Evolutionary conservation across 2,888 invertebrate species (phyloP).

Genomic region (Campoplex capitator): DNA sequence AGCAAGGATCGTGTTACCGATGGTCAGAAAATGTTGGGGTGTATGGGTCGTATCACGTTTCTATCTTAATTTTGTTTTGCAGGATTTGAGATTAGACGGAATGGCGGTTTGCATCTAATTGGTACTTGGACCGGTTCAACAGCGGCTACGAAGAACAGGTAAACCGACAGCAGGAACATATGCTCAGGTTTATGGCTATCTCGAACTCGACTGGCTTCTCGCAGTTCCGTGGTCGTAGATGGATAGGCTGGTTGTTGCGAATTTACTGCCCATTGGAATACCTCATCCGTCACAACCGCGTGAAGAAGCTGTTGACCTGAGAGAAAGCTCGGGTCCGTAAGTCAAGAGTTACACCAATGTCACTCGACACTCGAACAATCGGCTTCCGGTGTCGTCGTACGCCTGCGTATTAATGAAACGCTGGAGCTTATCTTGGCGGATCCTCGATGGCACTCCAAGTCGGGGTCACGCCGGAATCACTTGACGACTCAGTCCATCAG

Average conservation of each 20-base stretch:
- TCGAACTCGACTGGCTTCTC: constrained; percentile 57
- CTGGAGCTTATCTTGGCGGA: constrained; percentile 8
- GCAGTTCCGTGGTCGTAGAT: constrained; percentile 65
- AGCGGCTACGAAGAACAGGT: constrained; percentile 17
- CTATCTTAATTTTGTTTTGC: constrained; percentile 1
- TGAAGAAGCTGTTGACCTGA: constrained; percentile 79
- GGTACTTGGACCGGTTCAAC: constrained; percentile 1
- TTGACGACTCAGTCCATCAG: constrained; percentile 24
- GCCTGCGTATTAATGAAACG: constrained; percentile 24
- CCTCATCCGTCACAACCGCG: constrained; percentile 69
- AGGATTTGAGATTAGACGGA: neutral
- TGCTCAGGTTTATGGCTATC: constrained; percentile 34
- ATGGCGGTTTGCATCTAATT: constrained; percentile 14
- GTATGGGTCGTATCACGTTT: neutral
- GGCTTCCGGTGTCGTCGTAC: constrained; percentile 20
- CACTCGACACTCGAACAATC: constrained; percentile 17
- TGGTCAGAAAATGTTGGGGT: neutral
- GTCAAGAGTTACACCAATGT: constrained; percentile 45
- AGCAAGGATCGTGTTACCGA: neutral
- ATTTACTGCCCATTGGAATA: constrained; percentile 71
- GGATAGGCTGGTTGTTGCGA: constrained; percentile 73
- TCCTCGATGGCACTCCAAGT: constrained; percentile 12
- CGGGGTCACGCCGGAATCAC: constrained; percentile 24
- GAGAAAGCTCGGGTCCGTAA: constrained; percentile 29
- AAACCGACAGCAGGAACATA: constrained; percentile 24